Evolutionary conservation across 1,140 invertebrate genomes (phyloP), one percentile per base, ranked within the genome.

Genomic region (Trigoniulus corallinus): DNA sequence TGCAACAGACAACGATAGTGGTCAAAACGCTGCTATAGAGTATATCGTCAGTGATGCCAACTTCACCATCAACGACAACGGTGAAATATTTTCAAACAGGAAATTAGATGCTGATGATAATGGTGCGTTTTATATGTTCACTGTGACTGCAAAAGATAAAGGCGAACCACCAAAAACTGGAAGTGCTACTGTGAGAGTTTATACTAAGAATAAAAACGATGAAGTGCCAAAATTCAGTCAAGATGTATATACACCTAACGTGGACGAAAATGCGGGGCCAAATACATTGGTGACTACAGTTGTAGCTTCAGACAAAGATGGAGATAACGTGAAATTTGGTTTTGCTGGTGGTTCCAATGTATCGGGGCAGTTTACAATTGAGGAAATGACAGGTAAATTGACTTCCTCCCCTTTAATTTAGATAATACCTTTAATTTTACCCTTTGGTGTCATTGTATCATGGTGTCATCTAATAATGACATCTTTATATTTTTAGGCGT

Each of bases 191-290:
- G 88, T 93, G 7, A 74, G 89, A 48, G 81, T 94, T 53, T 94
- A 93, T 62, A 94, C 89, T 2, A 92, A 93, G 62, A 94, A 93
- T 61, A 92, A 91, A 68, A 94, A 94, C 66, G 89, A 94, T 61
- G 89, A 93, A 69, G 86, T 92, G 64, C 89, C 89, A 0, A 93
- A 92, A 66, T 94, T 93, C 65, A 92, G 87, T 1, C 89, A 94
- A 58, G 87, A 92, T 71, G 89, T 94, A 0, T 94, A 94, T 63
- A 93, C 88, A 1, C 88, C 89, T 0, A 94, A 93, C 68, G 88
- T 93, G 1, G 88, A 94, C 64, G 89, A 93, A 67, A 94, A 93
- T 66, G 88, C 88, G 13, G 88, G 88, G 1, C 84, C 88, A 0
- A 91, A 89, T 60, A 93, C 89, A 1, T 68, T 94, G 7, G 89